Evolutionary conservation across 2,888 invertebrate species (phyloP), one percentile per base, ranked within the genome.

Genomic region (Serrognathus titanus): DNA sequence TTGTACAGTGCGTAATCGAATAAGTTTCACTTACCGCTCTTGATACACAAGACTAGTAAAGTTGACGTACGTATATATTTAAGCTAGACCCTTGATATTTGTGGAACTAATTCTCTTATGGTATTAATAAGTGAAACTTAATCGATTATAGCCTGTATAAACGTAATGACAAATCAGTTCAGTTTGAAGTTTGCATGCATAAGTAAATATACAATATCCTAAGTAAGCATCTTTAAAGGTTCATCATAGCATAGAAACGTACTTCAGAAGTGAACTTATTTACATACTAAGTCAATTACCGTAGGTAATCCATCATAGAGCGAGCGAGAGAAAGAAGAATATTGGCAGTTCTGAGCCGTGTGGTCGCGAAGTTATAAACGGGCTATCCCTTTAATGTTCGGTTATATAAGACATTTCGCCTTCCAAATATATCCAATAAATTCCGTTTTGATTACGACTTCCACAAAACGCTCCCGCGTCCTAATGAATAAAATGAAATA

Each of bases 231-330:
- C 7, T 49, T 38, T 49, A 20, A 49, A 37, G 38, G 36, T 35
- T n/a, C 38, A 37, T 13, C 16, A 9, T 49, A 16, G 12, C 49
- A 37, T n/a, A 38, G 9, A 49, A 38, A 49, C 36, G 24, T 10
- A 49, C 49, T 49, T 49, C 38, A 24, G 31, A 24, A 49, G 11
- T 35, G 38, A 12, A 20, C 36, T 36, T 49, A 49, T 49, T 49
- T 49, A 36, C 49, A 49, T 49, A 49, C 49, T 37, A 37, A 37
- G 49, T 49, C 49, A 49, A 49, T 49, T 49, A 49, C 49, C 35
- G 36, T 38, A 16, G 36, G 49, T 16, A 10, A 49, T 49, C 49
- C 38, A 49, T 49, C 49, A 49, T 37, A 8, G 24, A 11, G 12
- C 16, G 10, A 20, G 31, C 20, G 24, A 35, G 10, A 10, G 48